phyloP scores from a whole-genome alignment of 2,797 vertebrate species.

The Remorina albescens region DNA sequence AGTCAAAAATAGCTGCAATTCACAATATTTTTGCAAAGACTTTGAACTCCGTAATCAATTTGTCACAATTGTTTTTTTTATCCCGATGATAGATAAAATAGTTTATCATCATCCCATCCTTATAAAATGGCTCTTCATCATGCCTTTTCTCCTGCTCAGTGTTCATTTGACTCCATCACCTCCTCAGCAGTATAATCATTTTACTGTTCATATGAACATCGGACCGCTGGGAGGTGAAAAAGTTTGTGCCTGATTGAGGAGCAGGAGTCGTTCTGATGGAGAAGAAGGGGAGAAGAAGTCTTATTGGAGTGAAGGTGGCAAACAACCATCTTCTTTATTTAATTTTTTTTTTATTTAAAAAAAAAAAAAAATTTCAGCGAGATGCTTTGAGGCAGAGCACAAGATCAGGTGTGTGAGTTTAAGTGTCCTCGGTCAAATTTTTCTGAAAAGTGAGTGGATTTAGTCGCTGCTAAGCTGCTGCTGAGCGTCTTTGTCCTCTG shows the following conservation, averaged over 20 bases:
- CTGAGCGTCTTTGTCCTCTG: background rate
- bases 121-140: background rate
- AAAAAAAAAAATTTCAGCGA: background rate
- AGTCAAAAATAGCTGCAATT: too few species aligned
- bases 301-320: background rate
- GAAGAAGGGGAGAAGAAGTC: too few species aligned
- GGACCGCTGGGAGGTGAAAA: background rate
- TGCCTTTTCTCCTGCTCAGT: background rate
- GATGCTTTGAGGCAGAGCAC: background rate
- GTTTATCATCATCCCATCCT: too few species aligned
- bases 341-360: too few species aligned
- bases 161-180: background rate
- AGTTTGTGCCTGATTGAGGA: background rate
- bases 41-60: too few species aligned
- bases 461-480: conserved; percentile 21
- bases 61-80: too few species aligned
- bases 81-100: too few species aligned
- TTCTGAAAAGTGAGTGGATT: background rate
- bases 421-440: background rate
- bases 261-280: background rate
- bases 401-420: background rate
- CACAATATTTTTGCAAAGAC: too few species aligned
- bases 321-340: too few species aligned
- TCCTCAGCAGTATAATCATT: background rate
- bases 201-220: background rate